A percentile compares a stretch with the other conserved stretches of the same genome.
These are phyloP conservation scores for Tachyglossus aculeatus DNA, from an alignment of 2,797 vertebrate genomes.

Conservation along the genomic window DNA sequence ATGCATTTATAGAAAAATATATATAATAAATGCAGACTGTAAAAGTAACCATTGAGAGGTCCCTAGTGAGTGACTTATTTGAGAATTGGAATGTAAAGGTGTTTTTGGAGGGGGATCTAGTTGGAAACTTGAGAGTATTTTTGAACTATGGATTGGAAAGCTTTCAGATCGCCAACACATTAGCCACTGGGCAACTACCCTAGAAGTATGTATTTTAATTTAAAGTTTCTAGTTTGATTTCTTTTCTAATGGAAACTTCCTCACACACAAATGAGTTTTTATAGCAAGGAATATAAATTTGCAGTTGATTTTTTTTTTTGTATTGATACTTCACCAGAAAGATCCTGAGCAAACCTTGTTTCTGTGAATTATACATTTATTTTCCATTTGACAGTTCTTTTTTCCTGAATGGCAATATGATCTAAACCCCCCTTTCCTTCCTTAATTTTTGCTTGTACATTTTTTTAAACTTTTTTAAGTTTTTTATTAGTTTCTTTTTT, in stretches of 20 bases:
- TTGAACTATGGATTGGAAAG: slow-evolving; percentile 32
- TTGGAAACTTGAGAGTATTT: slow-evolving; percentile 57
- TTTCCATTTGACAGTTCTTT: slow-evolving; percentile 62
- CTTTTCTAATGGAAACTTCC: slow-evolving; percentile 61
- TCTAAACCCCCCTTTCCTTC: slow-evolving; percentile 50
- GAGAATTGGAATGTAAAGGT: slow-evolving; percentile 57
- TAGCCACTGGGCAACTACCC: slow-evolving; percentile 79
- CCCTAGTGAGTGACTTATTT: slow-evolving; percentile 62
- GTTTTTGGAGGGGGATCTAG: slow-evolving; percentile 64
- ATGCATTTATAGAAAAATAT: slow-evolving; percentile 77
- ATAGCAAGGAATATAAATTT: slow-evolving; percentile 71
- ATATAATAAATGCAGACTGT: slow-evolving; percentile 70
- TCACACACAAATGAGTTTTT: slow-evolving; percentile 66
- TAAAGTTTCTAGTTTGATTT: slow-evolving; percentile 64
- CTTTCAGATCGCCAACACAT: slow-evolving; percentile 66
- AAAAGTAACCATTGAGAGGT: slow-evolving; percentile 67
- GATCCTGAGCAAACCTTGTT: slow-evolving; percentile 64
- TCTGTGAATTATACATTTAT: slow-evolving; percentile 68
- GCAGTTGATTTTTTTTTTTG: slow-evolving; percentile 77
- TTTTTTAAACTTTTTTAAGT: slow-evolving; percentile 29
- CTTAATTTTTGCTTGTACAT: slow-evolving; percentile 52
- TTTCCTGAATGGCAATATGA: slow-evolving; percentile 59
- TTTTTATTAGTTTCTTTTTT: slow-evolving; percentile 37
- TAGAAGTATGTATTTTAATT: slow-evolving; percentile 73
- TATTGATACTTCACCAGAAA: slow-evolving; percentile 65